These are phyloP conservation scores for Cosmia pyralina DNA, from an alignment of 2,888 invertebrate genomes.

Conservation along the genomic window DNA sequence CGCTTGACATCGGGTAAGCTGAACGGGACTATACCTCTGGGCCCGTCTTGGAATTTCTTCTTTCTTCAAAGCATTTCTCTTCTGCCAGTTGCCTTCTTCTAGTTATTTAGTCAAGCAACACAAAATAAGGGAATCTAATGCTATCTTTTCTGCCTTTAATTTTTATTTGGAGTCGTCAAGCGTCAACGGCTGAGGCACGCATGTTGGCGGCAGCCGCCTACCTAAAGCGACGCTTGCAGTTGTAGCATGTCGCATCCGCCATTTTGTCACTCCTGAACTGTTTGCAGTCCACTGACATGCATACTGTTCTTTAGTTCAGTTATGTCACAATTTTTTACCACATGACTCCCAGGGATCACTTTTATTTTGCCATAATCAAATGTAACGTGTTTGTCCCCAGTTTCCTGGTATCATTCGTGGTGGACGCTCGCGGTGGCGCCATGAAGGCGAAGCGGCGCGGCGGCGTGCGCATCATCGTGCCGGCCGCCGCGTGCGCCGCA, in stretches of 20 bases:
- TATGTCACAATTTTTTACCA: background rate
- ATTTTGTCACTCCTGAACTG: no score
- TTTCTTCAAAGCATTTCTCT: no score
- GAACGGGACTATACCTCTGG: background rate
- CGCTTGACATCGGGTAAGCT: conserved; percentile 86
- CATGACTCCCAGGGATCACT: no score
- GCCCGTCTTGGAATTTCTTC: background rate
- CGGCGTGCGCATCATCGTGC: conserved; percentile 98
- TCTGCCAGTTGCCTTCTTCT: background rate
- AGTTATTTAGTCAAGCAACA: background rate
- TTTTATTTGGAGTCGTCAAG: background rate
- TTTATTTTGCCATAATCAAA: background rate
- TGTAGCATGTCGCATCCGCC: no score
- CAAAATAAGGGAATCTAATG: background rate
- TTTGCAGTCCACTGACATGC: no score
- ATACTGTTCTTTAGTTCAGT: background rate
- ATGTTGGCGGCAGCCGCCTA: no score
- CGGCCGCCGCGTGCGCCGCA: conserved; percentile 98
- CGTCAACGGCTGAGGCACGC: no score
- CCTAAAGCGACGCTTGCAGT: no score
- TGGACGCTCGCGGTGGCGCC: conserved; percentile 99
- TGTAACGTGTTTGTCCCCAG: conserved; percentile 62
- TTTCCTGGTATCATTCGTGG: conserved; percentile 99
- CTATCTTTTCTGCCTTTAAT: no score
- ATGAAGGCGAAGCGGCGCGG: conserved; percentile 99